Base-by-base conservation (phyloP, 2,888 invertebrate species). In the Clepsis dumicolana region DNA sequence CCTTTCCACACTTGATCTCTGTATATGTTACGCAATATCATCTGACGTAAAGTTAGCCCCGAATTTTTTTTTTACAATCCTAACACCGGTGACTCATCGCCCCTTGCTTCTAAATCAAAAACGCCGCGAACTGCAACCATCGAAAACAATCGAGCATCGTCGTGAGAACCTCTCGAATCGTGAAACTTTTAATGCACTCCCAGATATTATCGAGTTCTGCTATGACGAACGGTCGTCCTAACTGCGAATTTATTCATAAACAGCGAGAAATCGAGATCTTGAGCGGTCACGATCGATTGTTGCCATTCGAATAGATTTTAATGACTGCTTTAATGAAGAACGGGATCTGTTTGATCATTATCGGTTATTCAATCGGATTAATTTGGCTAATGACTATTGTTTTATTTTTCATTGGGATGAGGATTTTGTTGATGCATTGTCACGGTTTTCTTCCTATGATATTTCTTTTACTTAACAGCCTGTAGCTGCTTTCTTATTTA, bases 241-340 rank as follows among this genome's bases (percentile, higher is more conserved):
- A 81, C 75, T 75, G 77, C 74, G 69, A 82, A 85, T 82, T 86
- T 87, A 87, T 88, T 87, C 87, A 87, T 83, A 86, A 82, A 82
- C 79, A 74, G 81, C 79, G 84, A 82, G 87, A 85, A 84, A 79
- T 81, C 80, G 78, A 81, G 81, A 83, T 85, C 82, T 77, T 78
- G 82, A 83, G 82, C 77, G 79, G 84, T 86, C 88, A 87, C 87
- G 87, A 87, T 75, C 80, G 81, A 82, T 84, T 68, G 72, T 68
- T 72, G 71, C 71, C 66, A 65, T 73, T 65, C 53, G 60, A 71
- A 68, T 64, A 41, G 68, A 53, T 67, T 67, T 67, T 67, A 67
- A 67, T 57, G 67, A 67, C 65, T 4, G 21, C n/a, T 48, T 48
- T 48, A 48, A 48, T 48, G 16, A 44, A 48, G 8, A 56, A 35